Evolutionary conservation across 2,888 invertebrate species (phyloP), one percentile per base, ranked within the genome.

Genomic region (Drosophila mimica): DNA sequence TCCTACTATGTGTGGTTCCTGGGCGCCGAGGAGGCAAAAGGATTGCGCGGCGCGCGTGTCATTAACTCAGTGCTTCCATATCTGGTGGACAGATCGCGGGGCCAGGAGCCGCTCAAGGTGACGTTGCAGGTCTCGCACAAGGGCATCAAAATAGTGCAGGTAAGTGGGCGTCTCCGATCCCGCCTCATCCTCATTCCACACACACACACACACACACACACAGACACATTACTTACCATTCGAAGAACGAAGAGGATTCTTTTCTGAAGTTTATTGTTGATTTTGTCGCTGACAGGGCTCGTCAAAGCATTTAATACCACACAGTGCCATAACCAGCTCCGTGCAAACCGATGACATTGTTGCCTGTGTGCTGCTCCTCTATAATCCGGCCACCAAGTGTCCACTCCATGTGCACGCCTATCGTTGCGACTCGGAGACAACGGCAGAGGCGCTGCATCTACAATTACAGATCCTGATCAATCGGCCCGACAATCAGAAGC

Each of bases 321-420:
- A 98, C 92, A 97, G 98, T 93, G 97, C 98, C 92, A 97, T 98
- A 92, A 97, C 98, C 53, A 98, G 97, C 92, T 97, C 97, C 25
- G 96, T 97, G 87, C 97, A 98, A 82, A 96, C 97, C 70, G 97
- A 97, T 64, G 99, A 99, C 91, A 96, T 99, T 49, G 98, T 99
- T 52, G 98, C 98, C 2, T 98, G 98, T 86, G 98, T 99, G 66
- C 95, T 99, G 78, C 94, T 99, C 54, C 95, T 99, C 1, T 98
- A 97, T 92, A 99, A 99, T 94, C 98, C 99, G 0, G 96, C 97
- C 65, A 98, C 98, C 11, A 97, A 97, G 82, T 98, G 98, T 92
- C 98, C 98, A 0, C 96, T 99, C 33, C 99, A 99, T 92, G 98
- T 98, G 4, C 99, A 99, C 92, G 98, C 98, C 62, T 99, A 95